phyloP scores from a whole-genome alignment of 2,888 invertebrate species.

The Ectropis crepuscularia region DNA sequence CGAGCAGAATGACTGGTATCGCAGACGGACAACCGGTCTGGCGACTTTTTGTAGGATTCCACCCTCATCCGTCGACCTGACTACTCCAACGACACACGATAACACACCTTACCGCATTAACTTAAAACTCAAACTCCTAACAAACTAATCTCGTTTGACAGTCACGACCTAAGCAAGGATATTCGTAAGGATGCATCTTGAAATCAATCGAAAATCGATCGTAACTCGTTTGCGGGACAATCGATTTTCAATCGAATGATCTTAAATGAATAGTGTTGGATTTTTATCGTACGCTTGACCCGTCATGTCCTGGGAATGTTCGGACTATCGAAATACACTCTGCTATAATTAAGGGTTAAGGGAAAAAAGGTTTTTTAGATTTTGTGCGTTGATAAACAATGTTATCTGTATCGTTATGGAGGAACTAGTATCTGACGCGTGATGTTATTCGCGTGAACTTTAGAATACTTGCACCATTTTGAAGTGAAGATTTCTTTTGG shows the following conservation, averaged over 20 bases:
- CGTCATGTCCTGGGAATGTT: conserved; percentile 80
- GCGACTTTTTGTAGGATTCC: conserved; percentile 78
- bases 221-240: conserved; percentile 37
- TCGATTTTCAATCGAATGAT: conserved; percentile 43
- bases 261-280: conserved; percentile 69
- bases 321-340: conserved; percentile 58
- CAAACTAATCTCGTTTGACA: conserved; percentile 53
- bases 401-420: too few relatives aligned
- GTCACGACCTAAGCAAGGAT: conserved; percentile 80
- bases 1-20: conserved; percentile 60
- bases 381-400: neutral
- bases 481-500: too few relatives aligned
- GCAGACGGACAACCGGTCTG: conserved; percentile 69
- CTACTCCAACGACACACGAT: conserved; percentile 45
- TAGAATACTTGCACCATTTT: too few relatives aligned
- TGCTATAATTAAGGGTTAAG: conserved; percentile 30
- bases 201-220: conserved; percentile 48
- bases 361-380: neutral
- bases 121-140: conserved; percentile 44
- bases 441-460: too few relatives aligned
- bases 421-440: too few relatives aligned
- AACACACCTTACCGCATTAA: conserved; percentile 23
- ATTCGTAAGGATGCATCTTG: conserved; percentile 61
- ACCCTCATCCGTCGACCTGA: conserved; percentile 70
- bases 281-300: conserved; percentile 77